Evolutionary conservation across 2,113 vertebrate species (phyloP).

Genomic region (Antechinus stuartii): DNA sequence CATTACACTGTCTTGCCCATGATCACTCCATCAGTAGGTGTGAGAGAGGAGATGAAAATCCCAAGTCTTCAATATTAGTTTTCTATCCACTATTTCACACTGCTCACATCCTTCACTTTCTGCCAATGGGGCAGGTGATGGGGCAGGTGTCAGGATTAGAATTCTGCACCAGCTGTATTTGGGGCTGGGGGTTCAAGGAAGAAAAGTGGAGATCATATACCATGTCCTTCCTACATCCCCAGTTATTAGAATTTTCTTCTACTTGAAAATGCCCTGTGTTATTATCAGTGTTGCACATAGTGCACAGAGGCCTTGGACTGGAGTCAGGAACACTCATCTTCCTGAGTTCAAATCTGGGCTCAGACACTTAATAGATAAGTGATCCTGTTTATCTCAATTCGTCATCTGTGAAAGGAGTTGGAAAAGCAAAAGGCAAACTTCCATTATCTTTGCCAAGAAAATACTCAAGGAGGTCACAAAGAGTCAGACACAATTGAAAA

Average conservation of each 20-base stretch:
- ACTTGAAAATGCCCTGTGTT: not conserved
- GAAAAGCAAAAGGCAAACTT: too few relatives aligned
- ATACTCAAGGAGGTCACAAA: too few relatives aligned
- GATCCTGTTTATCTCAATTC: too few relatives aligned
- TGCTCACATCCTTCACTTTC: constrained; percentile 4
- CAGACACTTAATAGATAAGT: too few relatives aligned
- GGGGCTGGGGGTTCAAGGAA: constrained; percentile 42
- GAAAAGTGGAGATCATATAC: not conserved
- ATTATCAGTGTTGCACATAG: not conserved
- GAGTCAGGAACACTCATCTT: too few relatives aligned
- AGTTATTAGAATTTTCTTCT: not conserved
- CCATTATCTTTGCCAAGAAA: too few relatives aligned
- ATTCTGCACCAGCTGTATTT: not conserved
- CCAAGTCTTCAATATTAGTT: not conserved
- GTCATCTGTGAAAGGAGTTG: too few relatives aligned
- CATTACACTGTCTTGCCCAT: not conserved
- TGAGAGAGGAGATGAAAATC: not conserved
- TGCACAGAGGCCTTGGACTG: not conserved
- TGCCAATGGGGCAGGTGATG: not conserved
- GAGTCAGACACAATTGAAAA: too few relatives aligned
- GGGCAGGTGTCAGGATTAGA: not conserved
- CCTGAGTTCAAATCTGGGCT: too few relatives aligned
- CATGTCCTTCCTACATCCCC: not conserved
- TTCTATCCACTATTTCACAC: constrained; percentile 31
- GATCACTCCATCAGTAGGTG: not conserved